Conservation (phyloP, 2,797 vertebrate species). For the Pseudochirops corinnae region DNA sequence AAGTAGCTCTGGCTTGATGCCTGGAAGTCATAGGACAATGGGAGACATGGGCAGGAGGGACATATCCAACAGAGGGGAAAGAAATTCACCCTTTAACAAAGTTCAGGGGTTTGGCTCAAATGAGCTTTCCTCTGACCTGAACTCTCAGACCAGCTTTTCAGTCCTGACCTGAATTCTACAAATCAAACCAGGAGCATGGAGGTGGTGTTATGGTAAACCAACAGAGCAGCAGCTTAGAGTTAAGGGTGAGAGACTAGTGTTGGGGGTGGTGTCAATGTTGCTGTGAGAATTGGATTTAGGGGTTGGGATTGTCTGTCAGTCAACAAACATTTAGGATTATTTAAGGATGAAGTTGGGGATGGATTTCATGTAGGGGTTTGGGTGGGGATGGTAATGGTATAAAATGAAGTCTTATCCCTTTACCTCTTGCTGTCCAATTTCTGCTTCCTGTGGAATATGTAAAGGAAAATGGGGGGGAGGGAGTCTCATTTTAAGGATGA, state of each 20-base stretch:
- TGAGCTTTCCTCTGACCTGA: neutral
- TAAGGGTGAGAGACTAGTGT: conserved; percentile 12
- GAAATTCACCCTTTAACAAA: neutral
- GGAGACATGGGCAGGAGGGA: neutral
- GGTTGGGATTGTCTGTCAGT: neutral
- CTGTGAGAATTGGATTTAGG: neutral
- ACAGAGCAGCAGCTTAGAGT: neutral
- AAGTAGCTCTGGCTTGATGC: neutral
- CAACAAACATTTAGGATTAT: neutral
- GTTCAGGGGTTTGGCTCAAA: conserved; percentile 14
- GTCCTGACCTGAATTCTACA: neutral
- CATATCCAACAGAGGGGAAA: neutral
- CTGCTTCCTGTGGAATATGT: conserved; percentile 23
- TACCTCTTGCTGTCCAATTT: neutral
- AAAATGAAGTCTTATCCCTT: conserved; percentile 10
- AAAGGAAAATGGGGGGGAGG: neutral
- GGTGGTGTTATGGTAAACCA: neutral
- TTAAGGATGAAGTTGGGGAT: neutral
- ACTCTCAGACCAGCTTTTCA: neutral
- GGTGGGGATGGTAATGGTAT: neutral
- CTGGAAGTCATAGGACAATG: neutral
- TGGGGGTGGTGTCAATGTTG: neutral
- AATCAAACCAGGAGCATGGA: neutral
- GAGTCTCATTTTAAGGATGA: neutral
- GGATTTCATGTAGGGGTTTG: neutral